These are phyloP conservation scores for Zaprionus camerounensis DNA, from an alignment of 1,140 invertebrate genomes.

Conservation along the genomic window DNA sequence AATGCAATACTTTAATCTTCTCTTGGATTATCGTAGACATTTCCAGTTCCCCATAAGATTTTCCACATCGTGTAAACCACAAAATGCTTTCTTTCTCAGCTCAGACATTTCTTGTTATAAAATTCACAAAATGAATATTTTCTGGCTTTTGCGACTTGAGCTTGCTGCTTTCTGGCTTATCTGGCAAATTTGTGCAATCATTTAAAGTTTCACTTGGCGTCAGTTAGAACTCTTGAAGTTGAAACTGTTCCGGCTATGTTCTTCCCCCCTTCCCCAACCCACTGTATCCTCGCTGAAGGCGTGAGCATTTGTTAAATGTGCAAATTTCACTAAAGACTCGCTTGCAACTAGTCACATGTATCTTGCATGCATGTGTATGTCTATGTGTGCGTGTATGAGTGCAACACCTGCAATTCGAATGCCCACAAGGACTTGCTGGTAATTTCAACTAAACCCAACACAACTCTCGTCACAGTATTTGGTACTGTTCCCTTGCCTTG, in stretches of 20 bases:
- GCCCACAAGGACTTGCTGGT: slow-evolving; percentile 70
- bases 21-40: too few relatives aligned
- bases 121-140: slow-evolving; percentile 15
- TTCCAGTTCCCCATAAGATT: not conserved
- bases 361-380: not conserved
- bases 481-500: slow-evolving; percentile 20
- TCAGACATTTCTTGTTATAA: slow-evolving; percentile 1
- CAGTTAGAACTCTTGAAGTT: not conserved
- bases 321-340: slow-evolving; percentile 1
- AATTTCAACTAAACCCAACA: slow-evolving; percentile 71
- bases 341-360: slow-evolving; percentile 11
- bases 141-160: not conserved
- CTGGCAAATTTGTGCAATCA: slow-evolving; percentile 1
- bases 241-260: not conserved
- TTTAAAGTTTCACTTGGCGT: not conserved
- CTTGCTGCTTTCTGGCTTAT: slow-evolving; percentile 10
- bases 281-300: not conserved
- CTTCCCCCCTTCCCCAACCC: not conserved
- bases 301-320: slow-evolving; percentile 1
- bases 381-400: not conserved
- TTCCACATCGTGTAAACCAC: not conserved
- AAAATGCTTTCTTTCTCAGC: not conserved
- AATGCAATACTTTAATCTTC: too few relatives aligned
- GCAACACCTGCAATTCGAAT: slow-evolving; percentile 47
- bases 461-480: slow-evolving; percentile 39